Conservation (phyloP, 2,797 vertebrate species). For the Peromyscus melanophrys region DNA sequence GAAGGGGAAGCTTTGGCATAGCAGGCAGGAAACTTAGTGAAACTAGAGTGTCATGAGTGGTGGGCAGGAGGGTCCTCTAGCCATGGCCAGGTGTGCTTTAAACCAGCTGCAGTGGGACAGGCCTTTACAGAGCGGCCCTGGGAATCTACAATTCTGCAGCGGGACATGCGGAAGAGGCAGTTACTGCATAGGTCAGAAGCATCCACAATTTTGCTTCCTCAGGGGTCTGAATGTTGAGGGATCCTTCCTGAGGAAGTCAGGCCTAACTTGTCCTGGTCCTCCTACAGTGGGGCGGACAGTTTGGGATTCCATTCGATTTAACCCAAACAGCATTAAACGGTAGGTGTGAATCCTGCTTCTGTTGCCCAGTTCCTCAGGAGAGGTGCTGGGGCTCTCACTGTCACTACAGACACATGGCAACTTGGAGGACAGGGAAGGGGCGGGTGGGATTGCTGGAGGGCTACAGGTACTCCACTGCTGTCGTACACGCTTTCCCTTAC, state of each 20-base stretch:
- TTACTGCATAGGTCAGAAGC: conserved; percentile 24
- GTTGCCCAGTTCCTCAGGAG: conserved; percentile 30
- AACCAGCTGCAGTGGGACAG: not conserved
- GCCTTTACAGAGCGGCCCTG: not conserved
- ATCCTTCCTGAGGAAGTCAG: conserved; percentile 62
- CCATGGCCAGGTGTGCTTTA: conserved; percentile 60
- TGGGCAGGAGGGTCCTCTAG: not conserved
- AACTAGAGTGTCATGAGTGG: not conserved
- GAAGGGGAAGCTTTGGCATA: conserved; percentile 62
- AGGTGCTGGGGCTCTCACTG: not conserved
- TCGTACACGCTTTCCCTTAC: not conserved
- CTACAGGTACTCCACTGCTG: not conserved
- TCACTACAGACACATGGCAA: not conserved
- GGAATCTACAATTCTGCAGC: not conserved
- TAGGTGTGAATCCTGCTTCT: conserved; percentile 25
- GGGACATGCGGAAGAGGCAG: not conserved
- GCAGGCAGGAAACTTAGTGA: conserved; percentile 9
- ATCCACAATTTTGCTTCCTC: conserved; percentile 33
- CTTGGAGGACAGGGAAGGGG: not conserved
- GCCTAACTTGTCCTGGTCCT: conserved; percentile 44
- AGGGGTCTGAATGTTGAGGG: not conserved
- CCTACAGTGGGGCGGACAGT: conserved; percentile 11
- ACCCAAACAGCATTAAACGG: conserved; percentile 54
- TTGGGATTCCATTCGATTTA: conserved; percentile 30
- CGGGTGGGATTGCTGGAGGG: not conserved